Percentiles rank a stretch among this genome's conserved stretches.
Conservation (phyloP, 2,888 invertebrate species). For the Plagiodera versicolora region DNA sequence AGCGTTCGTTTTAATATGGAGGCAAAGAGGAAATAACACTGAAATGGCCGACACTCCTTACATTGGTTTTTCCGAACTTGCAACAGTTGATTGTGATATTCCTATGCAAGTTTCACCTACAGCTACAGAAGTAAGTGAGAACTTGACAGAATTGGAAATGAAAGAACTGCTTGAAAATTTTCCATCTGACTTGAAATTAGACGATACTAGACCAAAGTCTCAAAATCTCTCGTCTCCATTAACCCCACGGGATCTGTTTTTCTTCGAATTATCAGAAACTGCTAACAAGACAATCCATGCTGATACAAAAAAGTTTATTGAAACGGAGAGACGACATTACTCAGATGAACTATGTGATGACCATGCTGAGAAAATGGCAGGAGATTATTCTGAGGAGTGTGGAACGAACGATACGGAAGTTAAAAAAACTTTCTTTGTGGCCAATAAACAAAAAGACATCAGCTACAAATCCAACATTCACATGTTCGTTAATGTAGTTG, state of each 20-base stretch:
- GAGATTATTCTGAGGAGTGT: too few relatives aligned
- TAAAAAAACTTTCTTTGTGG: too few relatives aligned
- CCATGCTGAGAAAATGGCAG: slow-evolving; percentile 14
- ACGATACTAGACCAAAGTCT: slow-evolving; percentile 19
- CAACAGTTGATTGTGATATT: not conserved
- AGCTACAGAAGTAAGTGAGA: not conserved
- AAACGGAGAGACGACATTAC: slow-evolving; percentile 17
- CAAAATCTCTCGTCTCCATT: slow-evolving; percentile 32
- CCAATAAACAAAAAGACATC: slow-evolving; percentile 28
- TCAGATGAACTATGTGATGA: not conserved
- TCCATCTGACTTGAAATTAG: slow-evolving; percentile 1
- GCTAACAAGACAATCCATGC: slow-evolving; percentile 39
- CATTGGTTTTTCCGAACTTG: slow-evolving; percentile 1
- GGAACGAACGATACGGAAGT: too few relatives aligned
- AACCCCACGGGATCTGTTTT: slow-evolving; percentile 53
- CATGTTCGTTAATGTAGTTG: slow-evolving; percentile 28
- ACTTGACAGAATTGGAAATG: not conserved
- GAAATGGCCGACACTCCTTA: not conserved
- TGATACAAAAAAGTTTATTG: slow-evolving; percentile 20
- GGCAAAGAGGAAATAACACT: slow-evolving; percentile 12
- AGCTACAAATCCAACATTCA: slow-evolving; percentile 31
- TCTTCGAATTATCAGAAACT: slow-evolving; percentile 50
- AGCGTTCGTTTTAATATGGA: slow-evolving; percentile 43
- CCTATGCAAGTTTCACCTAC: not conserved
- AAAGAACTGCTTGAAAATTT: slow-evolving; percentile 15